Evolutionary conservation across 1,140 invertebrate species (phyloP).

Genomic region (Bombus breviceps): DNA sequence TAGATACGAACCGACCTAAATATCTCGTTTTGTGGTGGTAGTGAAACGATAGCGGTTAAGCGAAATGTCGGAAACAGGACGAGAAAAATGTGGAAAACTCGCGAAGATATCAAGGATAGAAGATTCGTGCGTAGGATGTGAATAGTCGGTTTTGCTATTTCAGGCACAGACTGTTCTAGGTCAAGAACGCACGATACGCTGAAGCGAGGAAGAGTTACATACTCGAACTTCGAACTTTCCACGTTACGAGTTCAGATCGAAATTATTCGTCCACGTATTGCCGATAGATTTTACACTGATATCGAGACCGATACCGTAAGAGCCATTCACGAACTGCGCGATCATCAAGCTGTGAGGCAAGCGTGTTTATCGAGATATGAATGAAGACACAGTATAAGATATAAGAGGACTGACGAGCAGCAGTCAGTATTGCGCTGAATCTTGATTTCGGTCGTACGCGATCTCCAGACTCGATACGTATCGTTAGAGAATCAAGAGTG

Average conservation of each 20-base stretch:
- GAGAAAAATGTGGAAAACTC: not conserved
- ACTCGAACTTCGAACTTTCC: conserved; percentile 44
- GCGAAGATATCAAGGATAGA: not conserved
- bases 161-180: conserved; percentile 2
- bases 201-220: not conserved
- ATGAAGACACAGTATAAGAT: conserved; percentile 46
- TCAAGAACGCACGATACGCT: conserved; percentile 3
- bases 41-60: not conserved
- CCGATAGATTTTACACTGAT: conserved; percentile 29
- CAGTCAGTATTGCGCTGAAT: conserved; percentile 41
- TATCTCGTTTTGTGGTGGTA: not conserved
- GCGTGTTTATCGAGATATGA: conserved; percentile 60
- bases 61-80: not conserved
- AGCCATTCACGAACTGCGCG: not conserved
- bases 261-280: not conserved
- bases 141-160: not conserved
- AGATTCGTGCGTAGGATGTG: not conserved
- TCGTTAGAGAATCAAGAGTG: not conserved
- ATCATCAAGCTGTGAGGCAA: not conserved
- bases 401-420: conserved; percentile 45
- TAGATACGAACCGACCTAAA: conserved; percentile 54
- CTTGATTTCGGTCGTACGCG: not conserved
- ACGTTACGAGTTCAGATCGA: not conserved
- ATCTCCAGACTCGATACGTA: not conserved
- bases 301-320: conserved; percentile 5